phyloP scores from a whole-genome alignment of 1,140 invertebrate species.

The Cryptotermes secundus region DNA sequence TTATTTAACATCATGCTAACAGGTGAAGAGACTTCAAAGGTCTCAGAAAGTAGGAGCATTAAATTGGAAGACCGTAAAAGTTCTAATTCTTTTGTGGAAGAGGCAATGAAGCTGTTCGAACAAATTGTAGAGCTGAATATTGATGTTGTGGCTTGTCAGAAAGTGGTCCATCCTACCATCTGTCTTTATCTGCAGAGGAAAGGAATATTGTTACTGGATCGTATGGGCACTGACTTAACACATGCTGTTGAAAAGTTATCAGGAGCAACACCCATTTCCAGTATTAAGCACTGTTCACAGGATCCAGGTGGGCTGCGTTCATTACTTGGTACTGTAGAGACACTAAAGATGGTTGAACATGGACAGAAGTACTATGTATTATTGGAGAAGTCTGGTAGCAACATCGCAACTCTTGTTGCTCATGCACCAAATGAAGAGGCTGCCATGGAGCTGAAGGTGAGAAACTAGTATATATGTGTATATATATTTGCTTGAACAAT shows the following conservation, averaged over 20 bases:
- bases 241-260: constrained; percentile 20
- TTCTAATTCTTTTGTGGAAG: not conserved
- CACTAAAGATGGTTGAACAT: not conserved
- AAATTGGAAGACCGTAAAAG: not conserved
- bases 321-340: constrained; percentile 14
- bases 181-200: constrained; percentile 26
- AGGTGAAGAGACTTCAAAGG: constrained; percentile 6
- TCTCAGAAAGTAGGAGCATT: not conserved
- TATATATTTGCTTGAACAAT: too few relatives aligned
- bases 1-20: constrained; percentile 33
- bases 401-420: not conserved
- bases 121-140: constrained; percentile 9
- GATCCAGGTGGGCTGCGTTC: not conserved
- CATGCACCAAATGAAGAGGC: constrained; percentile 21
- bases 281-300: not conserved
- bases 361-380: constrained; percentile 17
- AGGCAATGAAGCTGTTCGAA: not conserved
- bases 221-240: constrained; percentile 24
- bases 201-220: constrained; percentile 29
- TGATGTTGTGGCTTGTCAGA: constrained; percentile 31
- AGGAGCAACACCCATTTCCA: constrained; percentile 27
- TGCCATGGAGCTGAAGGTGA: constrained; percentile 22
- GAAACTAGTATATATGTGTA: not conserved
- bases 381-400: constrained; percentile 6
- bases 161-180: constrained; percentile 26